Evolutionary conservation across 2,888 invertebrate genomes (phyloP).

Genomic region (Drosophila leonis): DNA sequence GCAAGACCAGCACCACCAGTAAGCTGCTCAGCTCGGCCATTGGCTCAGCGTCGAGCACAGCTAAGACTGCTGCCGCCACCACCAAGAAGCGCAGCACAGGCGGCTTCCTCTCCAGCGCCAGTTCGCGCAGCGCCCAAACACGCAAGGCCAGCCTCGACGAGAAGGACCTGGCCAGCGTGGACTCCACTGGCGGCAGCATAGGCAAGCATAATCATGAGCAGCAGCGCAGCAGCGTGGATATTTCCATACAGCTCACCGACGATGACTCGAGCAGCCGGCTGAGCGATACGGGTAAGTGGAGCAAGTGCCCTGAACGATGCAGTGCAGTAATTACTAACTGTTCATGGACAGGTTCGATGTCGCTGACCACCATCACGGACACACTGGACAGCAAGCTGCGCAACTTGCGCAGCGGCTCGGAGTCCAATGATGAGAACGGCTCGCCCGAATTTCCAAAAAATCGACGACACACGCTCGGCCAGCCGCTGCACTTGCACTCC

Average conservation of each 20-base stretch:
- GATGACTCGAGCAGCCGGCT: slow-evolving; percentile 84
- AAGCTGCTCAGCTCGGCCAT: slow-evolving; percentile 60
- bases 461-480: slow-evolving; percentile 82
- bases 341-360: slow-evolving; percentile 90
- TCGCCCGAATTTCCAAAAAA: slow-evolving; percentile 84
- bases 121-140: slow-evolving; percentile 62
- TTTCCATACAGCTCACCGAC: slow-evolving; percentile 83
- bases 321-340: neutral
- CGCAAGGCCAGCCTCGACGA: slow-evolving; percentile 82
- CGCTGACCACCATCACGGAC: slow-evolving; percentile 93
- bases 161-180: slow-evolving; percentile 79
- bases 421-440: slow-evolving; percentile 87
- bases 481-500: slow-evolving; percentile 84
- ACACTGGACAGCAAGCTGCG: slow-evolving; percentile 94
- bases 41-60: slow-evolving; percentile 46
- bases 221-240: slow-evolving; percentile 83
- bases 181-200: slow-evolving; percentile 66
- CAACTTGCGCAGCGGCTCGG: slow-evolving; percentile 89
- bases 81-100: slow-evolving; percentile 65
- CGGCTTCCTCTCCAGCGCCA: slow-evolving; percentile 43
- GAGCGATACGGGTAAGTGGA: slow-evolving; percentile 83
- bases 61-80: slow-evolving; percentile 28
- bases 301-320: no score
- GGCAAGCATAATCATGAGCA: slow-evolving; percentile 75
- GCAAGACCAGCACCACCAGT: slow-evolving; percentile 55